Conservation (phyloP, 2,888 invertebrate species). For the Drosophila quinaria region DNA sequence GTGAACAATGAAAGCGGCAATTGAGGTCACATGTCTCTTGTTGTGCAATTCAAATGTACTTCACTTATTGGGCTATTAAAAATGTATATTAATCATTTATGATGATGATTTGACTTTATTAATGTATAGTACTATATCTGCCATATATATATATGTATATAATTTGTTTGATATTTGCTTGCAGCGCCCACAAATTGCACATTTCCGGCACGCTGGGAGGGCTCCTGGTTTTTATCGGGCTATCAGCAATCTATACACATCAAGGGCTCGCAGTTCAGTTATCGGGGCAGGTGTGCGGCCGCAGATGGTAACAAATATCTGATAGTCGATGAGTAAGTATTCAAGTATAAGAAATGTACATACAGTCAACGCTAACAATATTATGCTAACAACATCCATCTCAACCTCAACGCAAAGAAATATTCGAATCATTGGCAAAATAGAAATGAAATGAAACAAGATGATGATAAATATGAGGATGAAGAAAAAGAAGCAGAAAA, state of each 20-base stretch:
- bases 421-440: slow-evolving; percentile 56
- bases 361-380: slow-evolving; percentile 40
- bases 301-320: slow-evolving; percentile 95
- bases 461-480: slow-evolving; percentile 15
- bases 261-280: slow-evolving; percentile 92
- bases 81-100: slow-evolving; percentile 65
- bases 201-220: slow-evolving; percentile 94
- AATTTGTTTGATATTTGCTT: slow-evolving; percentile 44
- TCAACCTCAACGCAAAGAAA: slow-evolving; percentile 41
- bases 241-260: slow-evolving; percentile 94
- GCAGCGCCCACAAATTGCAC: slow-evolving; percentile 89
- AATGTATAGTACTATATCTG: slow-evolving; percentile 1
- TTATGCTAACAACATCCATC: slow-evolving; percentile 64
- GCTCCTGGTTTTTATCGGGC: slow-evolving; percentile 96
- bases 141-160: too few relatives aligned
- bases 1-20: slow-evolving; percentile 72
- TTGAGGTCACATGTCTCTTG: slow-evolving; percentile 68
- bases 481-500: slow-evolving; percentile 12
- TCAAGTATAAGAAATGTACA: slow-evolving; percentile 14
- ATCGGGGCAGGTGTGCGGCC: slow-evolving; percentile 93
- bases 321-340: slow-evolving; percentile 94
- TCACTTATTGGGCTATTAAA: slow-evolving; percentile 56
- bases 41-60: slow-evolving; percentile 51
- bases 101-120: slow-evolving; percentile 9
- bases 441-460: slow-evolving; percentile 17